Evolutionary conservation across 2,113 vertebrate genomes (phyloP).

Genomic region (Scopus umbretta): DNA sequence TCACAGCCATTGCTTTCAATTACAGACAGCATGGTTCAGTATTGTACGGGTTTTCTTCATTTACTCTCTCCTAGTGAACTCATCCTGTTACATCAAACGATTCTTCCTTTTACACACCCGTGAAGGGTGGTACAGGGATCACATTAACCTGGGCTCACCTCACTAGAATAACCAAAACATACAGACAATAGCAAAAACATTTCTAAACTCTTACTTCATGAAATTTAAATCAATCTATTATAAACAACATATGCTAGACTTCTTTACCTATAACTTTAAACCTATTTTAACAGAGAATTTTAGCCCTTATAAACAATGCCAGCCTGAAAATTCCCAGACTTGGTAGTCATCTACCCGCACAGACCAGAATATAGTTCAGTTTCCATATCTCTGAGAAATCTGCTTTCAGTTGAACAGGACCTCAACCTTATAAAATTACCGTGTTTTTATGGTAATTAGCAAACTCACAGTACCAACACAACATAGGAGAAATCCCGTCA

Average conservation of each 20-base stretch:
- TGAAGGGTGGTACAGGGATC: neutral
- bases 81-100: neutral
- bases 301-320: neutral
- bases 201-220: neutral
- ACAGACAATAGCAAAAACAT: neutral
- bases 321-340: neutral
- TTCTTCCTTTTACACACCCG: neutral
- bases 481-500: neutral
- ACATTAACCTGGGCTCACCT: accelerated
- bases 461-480: neutral
- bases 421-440: neutral
- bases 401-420: neutral
- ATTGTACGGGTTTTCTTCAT: neutral
- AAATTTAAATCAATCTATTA: neutral
- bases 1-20: neutral
- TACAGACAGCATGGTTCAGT: neutral
- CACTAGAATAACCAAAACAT: neutral
- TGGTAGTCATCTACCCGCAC: neutral
- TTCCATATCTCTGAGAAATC: neutral
- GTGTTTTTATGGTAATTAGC: neutral
- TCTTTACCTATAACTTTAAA: neutral
- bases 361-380: neutral
- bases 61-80: neutral
- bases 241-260: neutral
- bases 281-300: neutral